Conservation (phyloP, 2,888 invertebrate genomes). For the Phymatocera aterrima region DNA sequence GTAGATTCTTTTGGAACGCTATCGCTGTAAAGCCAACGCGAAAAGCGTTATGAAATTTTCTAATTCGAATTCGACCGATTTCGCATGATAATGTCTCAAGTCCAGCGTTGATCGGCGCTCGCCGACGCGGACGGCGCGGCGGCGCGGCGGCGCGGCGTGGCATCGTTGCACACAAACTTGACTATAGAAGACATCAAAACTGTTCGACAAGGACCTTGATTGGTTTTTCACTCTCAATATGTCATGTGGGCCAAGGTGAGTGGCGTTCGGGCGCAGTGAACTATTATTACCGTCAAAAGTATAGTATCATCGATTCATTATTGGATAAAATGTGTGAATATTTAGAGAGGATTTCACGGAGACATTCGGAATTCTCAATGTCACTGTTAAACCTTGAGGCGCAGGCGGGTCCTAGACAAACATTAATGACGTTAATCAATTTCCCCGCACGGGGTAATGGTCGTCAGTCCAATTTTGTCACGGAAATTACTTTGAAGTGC, state of each 20-base stretch:
- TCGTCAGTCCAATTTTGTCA: not conserved
- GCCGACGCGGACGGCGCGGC: not conserved
- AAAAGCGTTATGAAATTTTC: not conserved
- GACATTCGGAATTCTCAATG: slow-evolving; percentile 12
- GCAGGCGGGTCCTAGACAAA: slow-evolving; percentile 13
- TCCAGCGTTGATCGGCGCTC: not conserved
- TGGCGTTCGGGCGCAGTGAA: slow-evolving; percentile 35
- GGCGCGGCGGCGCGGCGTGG: not conserved
- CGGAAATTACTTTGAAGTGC: slow-evolving; percentile 2
- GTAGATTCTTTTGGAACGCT: not conserved
- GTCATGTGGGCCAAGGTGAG: slow-evolving; percentile 41
- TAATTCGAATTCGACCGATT: not conserved
- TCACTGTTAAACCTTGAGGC: slow-evolving; percentile 24
- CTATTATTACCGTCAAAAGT: slow-evolving; percentile 27
- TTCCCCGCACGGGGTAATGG: not conserved
- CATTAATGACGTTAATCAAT: slow-evolving; percentile 14
- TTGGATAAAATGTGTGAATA: slow-evolving; percentile 18
- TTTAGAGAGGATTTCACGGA: slow-evolving; percentile 27
- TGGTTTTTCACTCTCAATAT: slow-evolving; percentile 18
- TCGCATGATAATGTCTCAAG: slow-evolving; percentile 8
- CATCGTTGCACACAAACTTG: not conserved
- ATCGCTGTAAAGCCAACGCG: not conserved
- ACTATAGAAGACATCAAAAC: slow-evolving; percentile 1
- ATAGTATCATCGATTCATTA: slow-evolving; percentile 30
- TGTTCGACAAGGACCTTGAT: slow-evolving; percentile 19